Evolutionary conservation across 2,797 vertebrate genomes (phyloP), one percentile per base, ranked within the genome.

Genomic region (Tolypeutes matacus): DNA sequence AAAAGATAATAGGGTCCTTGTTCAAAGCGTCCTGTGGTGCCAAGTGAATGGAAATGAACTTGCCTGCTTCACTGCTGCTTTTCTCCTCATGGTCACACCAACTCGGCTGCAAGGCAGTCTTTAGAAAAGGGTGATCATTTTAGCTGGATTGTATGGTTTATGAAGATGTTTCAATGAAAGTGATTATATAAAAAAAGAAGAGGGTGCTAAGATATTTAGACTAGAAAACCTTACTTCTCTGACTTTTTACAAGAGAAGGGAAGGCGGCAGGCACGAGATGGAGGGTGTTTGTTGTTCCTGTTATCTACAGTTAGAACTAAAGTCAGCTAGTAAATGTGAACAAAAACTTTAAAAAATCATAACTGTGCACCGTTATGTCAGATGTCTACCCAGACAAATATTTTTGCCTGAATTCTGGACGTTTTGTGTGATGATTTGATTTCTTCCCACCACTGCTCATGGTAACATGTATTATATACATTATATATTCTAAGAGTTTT

Each of bases 1-100:
- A 93, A 87, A 75, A 95, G 73, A 95, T 93, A 97, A 92, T 84
- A 93, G 53, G 17, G 10, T 21, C 53, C 64, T 94, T 89, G 56
- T 96, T 83, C 49, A 18, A 46, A 81, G 20, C 4, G 81, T 60
- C 56, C 58, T 56, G 36, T 62, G 23, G 51, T 62, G 84, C 84
- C 86, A 93, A 80, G 42, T 73, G 39, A 49, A 76, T 18, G 60
- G 46, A 86, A 81, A 65, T 81, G 62, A 70, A 25, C 10, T 67
- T 58, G 53, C 49, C 29, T 46, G 72, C 21, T 83, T 81, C 12
- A 3, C 17, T 10, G 65, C n/a, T 72, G 51, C 46, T 81, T 96
- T 77, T 64, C 75, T 65, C 27, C 29, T 75, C 46, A 8, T 2
- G n/a, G 42, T 56, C 14, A 46, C 64, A 83, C 42, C 6, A 13